Evolutionary conservation across 2,888 invertebrate genomes (phyloP).

Genomic region (Entomobrya multifasciata): DNA sequence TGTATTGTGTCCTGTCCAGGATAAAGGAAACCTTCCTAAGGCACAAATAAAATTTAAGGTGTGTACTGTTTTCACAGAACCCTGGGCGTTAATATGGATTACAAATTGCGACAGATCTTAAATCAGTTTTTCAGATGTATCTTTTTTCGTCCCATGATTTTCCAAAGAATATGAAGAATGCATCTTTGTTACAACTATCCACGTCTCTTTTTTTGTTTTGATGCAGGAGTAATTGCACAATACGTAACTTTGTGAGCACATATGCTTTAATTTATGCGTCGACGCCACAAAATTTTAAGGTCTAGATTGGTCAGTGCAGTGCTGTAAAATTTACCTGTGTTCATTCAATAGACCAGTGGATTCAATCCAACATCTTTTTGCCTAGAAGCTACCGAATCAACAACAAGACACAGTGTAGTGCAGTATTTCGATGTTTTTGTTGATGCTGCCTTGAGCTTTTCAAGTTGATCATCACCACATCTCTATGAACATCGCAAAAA

Average conservation of each 20-base stretch:
- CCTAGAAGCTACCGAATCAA: background rate
- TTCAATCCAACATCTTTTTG: background rate
- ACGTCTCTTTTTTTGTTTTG: background rate
- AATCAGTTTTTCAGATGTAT: too few relatives aligned
- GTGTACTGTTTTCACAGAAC: too few relatives aligned
- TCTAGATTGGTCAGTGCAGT: background rate
- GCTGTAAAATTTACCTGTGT: background rate
- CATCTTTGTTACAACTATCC: too few relatives aligned
- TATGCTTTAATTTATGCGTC: background rate
- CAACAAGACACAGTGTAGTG: too few relatives aligned
- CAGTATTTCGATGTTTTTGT: background rate
- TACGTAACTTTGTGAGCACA: background rate
- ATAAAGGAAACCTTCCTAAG: too few relatives aligned
- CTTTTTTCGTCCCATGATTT: too few relatives aligned
- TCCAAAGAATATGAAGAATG: too few relatives aligned
- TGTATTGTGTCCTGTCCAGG: too few relatives aligned
- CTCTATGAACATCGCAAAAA: constrained; percentile 3
- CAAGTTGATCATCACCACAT: constrained; percentile 16
- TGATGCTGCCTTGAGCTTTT: constrained; percentile 15
- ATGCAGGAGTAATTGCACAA: constrained; percentile 5
- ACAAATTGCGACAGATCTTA: too few relatives aligned
- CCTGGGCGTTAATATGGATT: too few relatives aligned
- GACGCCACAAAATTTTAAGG: background rate
- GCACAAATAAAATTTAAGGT: too few relatives aligned
- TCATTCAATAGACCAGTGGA: background rate